Base-by-base conservation (phyloP, 2,113 vertebrate genomes). In the Cryptomyrus ogoouensis region DNA sequence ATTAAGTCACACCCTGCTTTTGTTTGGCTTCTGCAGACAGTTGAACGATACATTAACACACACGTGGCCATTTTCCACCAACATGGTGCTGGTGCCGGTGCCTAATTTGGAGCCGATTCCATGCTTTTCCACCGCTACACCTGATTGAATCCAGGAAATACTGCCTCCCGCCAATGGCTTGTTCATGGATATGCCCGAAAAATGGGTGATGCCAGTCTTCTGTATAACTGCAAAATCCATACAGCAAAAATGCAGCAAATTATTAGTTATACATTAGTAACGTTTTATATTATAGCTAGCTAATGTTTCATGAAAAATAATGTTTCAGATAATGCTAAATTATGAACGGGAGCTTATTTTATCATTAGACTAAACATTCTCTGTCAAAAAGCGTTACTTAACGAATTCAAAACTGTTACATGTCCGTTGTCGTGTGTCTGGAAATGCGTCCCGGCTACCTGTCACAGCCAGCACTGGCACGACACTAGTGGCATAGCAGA, bases 11-110 rank as follows among this genome's bases (percentile, higher is more conserved):
- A 89, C 89, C 85, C 91, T 1, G 58, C 83, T 77, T 89, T 92
- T 93, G 90, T 93, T 80, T 91, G 88, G 84, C 35, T 19, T 89
- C 31, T 83, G 17, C 88, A 87, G 89, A 90, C 90, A 47, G 83
- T 31, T 74, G 44, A 52, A 52, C 70, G 1, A 70, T 52, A 47
- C 31, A 47, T 19, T 47, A 35, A 58, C 50, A 35, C 50, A 90
- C 70, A 90, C 13, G 7, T 27, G 52, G 8, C 56, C 56, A 24
- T 62, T 9, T 62, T 1, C 2, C 56, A n/a, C 56, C 21, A n/a
- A 62, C 1, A 7, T n/a, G 8, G 21, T 58, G 53, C 5, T 58
- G 53, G 56, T 62, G 19, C 56, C 21, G 7, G 56, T n/a, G 21
- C 56, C 56, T n/a, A n/a, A 62, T 62, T 62, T 62, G 56, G 24